Base-by-base conservation (phyloP, 2,113 vertebrate genomes). In the Vanacampus margaritifer region DNA sequence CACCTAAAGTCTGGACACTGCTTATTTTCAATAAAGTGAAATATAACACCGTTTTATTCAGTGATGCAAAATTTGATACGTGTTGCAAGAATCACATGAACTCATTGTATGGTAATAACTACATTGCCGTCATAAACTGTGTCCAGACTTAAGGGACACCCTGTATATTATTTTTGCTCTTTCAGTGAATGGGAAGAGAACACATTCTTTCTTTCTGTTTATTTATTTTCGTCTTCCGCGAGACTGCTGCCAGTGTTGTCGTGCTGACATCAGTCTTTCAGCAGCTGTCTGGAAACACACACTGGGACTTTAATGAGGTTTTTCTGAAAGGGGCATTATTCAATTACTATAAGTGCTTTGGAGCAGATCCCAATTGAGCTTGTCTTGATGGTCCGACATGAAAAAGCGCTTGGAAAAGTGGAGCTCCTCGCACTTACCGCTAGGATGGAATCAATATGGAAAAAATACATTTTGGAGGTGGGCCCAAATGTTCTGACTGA, bases 271-370 rank as follows among this genome's bases (percentile, higher is more conserved):
- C 9, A 43, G 65, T 59, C 61, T 71, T 80, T 85, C 71, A 73
- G 67, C 78, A 71, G 79, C 68, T 78, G 67, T 80, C 81, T 59
- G 61, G 82, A 78, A 87, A 80, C 84, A 67, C 64, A 17, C 35
- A 70, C 82, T 84, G 76, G 76, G 87, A 83, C 68, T 88, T 83
- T 87, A 89, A 90, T 90, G 86, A 92, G 83, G 79, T 76, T 73
- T 79, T 79, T 88, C 78, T 74, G 75, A 81, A 85, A 78, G 82
- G 76, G 75, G 63, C 80, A 76, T 86, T 80, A 80, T 79, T 87
- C 80, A 88, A 88, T 92, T 90, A 89, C 84, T 68, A 41, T 86
- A 83, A 92, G 90, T 91, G 91, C 88, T 87, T 78, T 88, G 84
- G 86, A 84, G 60, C 75, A 2, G 36, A 70, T 83, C 86, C 83